Conservation (phyloP, 1,140 invertebrate genomes). For the Trypoxylus dichotomus region DNA sequence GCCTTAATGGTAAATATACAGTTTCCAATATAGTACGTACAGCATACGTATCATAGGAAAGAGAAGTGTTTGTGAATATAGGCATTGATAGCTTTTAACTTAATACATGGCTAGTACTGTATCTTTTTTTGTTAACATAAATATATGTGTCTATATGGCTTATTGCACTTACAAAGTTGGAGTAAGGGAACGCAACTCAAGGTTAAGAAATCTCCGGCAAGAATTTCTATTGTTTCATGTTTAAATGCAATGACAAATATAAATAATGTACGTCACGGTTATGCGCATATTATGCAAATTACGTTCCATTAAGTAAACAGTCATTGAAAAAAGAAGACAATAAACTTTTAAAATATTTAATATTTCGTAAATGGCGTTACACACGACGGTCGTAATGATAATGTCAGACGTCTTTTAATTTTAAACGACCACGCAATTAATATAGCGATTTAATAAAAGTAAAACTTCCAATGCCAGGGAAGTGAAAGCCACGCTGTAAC, state of each 20-base stretch:
- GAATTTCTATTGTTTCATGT: neutral
- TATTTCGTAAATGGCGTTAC: neutral
- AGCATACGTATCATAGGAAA: too few relatives aligned
- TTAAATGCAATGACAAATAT: neutral
- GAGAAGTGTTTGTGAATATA: too few relatives aligned
- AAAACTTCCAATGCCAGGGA: constrained; percentile 3
- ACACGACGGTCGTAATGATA: neutral
- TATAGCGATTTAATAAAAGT: constrained; percentile 22
- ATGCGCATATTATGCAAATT: neutral
- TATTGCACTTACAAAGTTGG: neutral
- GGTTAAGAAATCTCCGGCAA: neutral
- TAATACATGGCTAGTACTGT: too few relatives aligned
- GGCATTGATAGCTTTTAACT: too few relatives aligned
- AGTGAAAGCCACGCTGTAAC: constrained; percentile 33
- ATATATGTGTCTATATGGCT: neutral
- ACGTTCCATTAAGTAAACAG: neutral
- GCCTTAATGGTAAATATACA: too few relatives aligned
- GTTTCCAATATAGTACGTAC: too few relatives aligned
- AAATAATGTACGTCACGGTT: neutral
- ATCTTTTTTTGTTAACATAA: too few relatives aligned
- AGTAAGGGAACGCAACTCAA: neutral
- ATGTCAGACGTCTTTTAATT: neutral
- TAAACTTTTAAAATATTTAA: neutral
- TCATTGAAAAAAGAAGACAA: neutral
- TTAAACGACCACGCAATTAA: constrained; percentile 9